Base-by-base conservation (phyloP, 2,113 vertebrate species). In the Austrofundulus limnaeus region DNA sequence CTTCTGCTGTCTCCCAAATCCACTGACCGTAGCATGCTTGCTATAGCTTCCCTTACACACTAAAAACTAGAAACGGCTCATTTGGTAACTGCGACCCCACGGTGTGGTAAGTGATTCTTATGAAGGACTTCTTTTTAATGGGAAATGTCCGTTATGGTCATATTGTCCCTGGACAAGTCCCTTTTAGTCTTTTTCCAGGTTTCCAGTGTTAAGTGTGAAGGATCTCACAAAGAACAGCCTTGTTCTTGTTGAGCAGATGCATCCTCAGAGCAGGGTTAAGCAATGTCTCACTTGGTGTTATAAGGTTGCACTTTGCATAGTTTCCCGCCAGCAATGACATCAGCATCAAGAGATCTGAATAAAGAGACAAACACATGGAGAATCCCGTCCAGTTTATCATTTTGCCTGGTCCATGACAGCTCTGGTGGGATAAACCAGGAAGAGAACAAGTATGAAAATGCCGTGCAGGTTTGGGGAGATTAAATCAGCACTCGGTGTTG, bases 71-170 rank as follows among this genome's bases (percentile, higher is more conserved):
- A 82, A 83, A 85, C 71, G 31, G 59, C 71, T 74, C 64, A 57
- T 85, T 81, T 54, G 61, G 54, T 61, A 51, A 25, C 79, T 83
- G 65, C 39, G 74, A 66, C 61, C 61, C 43, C n/a, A 12, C 59
- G 39, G 56, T 47, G 60, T 61, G 70, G 73, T 51, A 46, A 60
- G 68, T 45, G 66, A 76, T 72, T 50, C 62, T 31, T 66, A 62
- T 80, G 78, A 87, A 88, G 81, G 80, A 72, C 69, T 84, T 86
- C 61, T 72, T 73, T 86, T 85, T 75, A 87, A 87, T 85, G 80
- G 89, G 81, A 91, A 92, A 92, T 91, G 85, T 88, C 88, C 89
- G 37, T 88, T 91, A 87, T 91, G 92, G 90, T 92, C 90, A 91
- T 82, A 91, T 90, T 85, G 80, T 88, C 71, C 82, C 80, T 84